Percentiles rank a stretch among this genome's conserved stretches.
These are phyloP conservation scores for Bombus breviceps DNA, from an alignment of 1,140 invertebrate genomes.

Conservation along the genomic window DNA sequence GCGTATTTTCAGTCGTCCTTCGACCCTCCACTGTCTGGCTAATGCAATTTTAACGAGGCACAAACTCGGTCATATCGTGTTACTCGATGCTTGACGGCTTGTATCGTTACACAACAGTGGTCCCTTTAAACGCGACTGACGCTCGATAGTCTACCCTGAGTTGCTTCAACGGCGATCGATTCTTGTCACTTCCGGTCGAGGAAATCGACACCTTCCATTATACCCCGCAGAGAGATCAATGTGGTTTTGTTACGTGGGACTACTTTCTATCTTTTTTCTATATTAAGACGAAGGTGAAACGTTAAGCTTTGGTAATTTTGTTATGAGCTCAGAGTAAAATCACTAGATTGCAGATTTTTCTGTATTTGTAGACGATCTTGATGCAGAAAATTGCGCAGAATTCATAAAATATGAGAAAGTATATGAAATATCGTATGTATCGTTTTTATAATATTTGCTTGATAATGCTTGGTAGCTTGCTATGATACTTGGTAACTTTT, in stretches of 20 bases:
- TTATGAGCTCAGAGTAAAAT: too few relatives aligned
- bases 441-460: too few relatives aligned
- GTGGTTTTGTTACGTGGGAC: not conserved
- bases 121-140: slow-evolving; percentile 11
- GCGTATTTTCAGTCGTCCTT: slow-evolving; percentile 46
- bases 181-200: slow-evolving; percentile 15
- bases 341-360: not conserved
- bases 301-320: not conserved
- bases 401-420: too few relatives aligned
- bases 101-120: slow-evolving; percentile 16
- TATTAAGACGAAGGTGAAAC: not conserved
- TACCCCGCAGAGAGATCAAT: not conserved
- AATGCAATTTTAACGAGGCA: slow-evolving; percentile 69
- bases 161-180: slow-evolving; percentile 27
- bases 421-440: too few relatives aligned
- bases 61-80: slow-evolving; percentile 65
- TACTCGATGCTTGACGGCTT: slow-evolving; percentile 41
- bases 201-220: slow-evolving; percentile 43
- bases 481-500: too few relatives aligned
- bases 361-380: not conserved
- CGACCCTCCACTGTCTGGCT: slow-evolving; percentile 46
- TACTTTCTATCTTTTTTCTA: not conserved
- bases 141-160: slow-evolving; percentile 21
- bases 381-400: too few relatives aligned
- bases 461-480: too few relatives aligned